Evolutionary conservation across 2,113 vertebrate species (phyloP).

Genomic region (Erythrocebus patas): DNA sequence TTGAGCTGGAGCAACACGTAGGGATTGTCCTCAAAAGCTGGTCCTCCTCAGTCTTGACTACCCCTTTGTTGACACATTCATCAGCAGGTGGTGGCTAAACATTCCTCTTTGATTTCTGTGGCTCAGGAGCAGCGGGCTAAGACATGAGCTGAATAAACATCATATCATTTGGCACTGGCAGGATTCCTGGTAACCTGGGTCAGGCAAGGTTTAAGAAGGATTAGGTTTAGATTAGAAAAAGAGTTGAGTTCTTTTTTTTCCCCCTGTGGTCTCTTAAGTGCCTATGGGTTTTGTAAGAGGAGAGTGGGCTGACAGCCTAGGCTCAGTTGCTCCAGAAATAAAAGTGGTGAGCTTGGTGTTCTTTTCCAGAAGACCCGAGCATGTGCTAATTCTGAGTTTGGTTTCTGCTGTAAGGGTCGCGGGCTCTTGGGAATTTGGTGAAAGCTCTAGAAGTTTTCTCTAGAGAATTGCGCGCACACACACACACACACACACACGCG

Average conservation of each 20-base stretch:
- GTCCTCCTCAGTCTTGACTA: not conserved
- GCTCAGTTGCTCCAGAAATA: conserved; percentile 57
- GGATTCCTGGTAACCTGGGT: conserved; percentile 64
- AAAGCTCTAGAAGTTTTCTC: not conserved
- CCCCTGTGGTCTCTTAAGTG: conserved; percentile 68
- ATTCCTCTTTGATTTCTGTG: conserved; percentile 44
- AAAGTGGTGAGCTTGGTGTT: conserved; percentile 11
- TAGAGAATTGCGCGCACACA: not conserved
- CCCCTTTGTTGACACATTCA: conserved; percentile 46
- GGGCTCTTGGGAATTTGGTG: not conserved
- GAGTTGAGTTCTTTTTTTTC: conserved; percentile 38
- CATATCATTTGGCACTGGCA: conserved; percentile 61
- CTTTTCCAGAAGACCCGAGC: conserved; percentile 29
- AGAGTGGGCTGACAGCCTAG: conserved; percentile 60
- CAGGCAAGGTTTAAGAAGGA: conserved; percentile 76
- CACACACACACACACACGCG: too few relatives aligned
- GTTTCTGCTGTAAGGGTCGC: not conserved
- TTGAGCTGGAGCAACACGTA: conserved; percentile 43
- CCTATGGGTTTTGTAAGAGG: conserved; percentile 55
- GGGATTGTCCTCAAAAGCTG: not conserved
- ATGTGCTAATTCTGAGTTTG: not conserved
- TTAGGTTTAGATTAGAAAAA: conserved; percentile 76
- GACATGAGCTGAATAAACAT: conserved; percentile 64
- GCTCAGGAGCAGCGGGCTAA: conserved; percentile 2
- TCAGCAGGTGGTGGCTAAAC: conserved; percentile 8